Evolutionary conservation across 1,140 invertebrate genomes (phyloP), one percentile per base, ranked within the genome.

Genomic region (Eupeodes corollae): DNA sequence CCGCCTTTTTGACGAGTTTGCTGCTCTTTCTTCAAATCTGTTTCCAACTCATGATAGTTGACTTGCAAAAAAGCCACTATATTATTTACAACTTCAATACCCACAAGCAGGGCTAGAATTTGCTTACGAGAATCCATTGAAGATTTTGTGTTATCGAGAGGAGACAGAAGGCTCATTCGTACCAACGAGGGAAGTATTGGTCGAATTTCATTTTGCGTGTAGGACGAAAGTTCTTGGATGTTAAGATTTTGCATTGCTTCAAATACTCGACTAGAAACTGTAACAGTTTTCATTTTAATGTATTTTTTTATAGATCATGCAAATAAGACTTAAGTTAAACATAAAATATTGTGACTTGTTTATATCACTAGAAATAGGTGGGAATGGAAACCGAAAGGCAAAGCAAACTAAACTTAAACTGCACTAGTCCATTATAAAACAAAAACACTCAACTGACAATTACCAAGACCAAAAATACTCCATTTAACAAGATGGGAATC

Each of bases 51-150:
- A 63, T 93, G 88, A 70, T 96, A 97, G 72, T 97, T 91, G 38
- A 97, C 92, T 2, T 91, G 93, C 11, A 97, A 72, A 3, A 96
- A 72, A 10, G 88, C 88, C 6, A 97, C 91, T 44, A 97, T 87
- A 39, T 89, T 88, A 70, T 98, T 98, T 0, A 96, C 92, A 26
- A 89, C 78, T 69, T 96, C 91, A 52, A 94, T 88, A 3, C 88
- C 88, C 1, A 89, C 89, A 1, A 98, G 72, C 30, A 94, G 79
- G 12, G 87, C 86, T 1, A 96, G 68, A 40, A 96, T 88, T 55
- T 87, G 82, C 65, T 92, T 91, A 52, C 89, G 81, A 10, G 82
- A 83, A 55, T 86, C 81, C 6, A 82, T 79, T 67, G 91, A 95
- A 35, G 84, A 79, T 54, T 78, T 78, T 1, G 88, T 90, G 44